Evolutionary conservation across 2,888 invertebrate genomes (phyloP).

Genomic region (Cremastinae sp.): DNA sequence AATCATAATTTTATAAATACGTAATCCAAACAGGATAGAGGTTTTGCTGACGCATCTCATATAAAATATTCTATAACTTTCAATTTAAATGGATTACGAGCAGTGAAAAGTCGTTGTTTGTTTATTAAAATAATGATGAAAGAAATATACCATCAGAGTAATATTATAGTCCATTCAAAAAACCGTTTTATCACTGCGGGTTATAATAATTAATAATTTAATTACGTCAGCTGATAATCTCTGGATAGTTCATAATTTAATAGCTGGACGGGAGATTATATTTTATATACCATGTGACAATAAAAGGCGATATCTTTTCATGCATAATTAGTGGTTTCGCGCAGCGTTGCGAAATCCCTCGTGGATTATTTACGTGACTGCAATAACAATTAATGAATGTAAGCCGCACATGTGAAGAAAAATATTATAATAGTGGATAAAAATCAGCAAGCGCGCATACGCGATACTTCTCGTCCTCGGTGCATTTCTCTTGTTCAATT

Average conservation of each 20-base stretch:
- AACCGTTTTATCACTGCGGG: not conserved
- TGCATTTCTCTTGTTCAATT: conserved; percentile 22
- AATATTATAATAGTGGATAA: conserved; percentile 4
- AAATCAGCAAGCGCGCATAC: not conserved
- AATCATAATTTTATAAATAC: too few relatives aligned
- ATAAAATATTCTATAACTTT: too few relatives aligned
- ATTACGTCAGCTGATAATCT: conserved; percentile 1
- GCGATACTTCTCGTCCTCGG: conserved; percentile 7
- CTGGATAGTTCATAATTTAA: not conserved
- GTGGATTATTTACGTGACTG: conserved; percentile 19
- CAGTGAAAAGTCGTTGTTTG: too few relatives aligned
- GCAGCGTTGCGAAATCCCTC: conserved; percentile 6
- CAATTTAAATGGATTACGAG: too few relatives aligned
- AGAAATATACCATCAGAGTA: not conserved
- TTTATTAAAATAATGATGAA: not conserved
- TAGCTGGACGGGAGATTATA: conserved; percentile 6
- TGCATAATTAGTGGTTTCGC: conserved; percentile 21
- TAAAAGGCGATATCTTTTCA: conserved; percentile 5
- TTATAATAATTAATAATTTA: conserved; percentile 4
- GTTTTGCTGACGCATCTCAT: too few relatives aligned
- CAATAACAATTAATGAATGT: conserved; percentile 27
- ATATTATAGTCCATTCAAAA: not conserved
- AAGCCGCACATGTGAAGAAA: conserved; percentile 7
- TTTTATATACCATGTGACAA: conserved; percentile 27
- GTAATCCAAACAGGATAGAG: too few relatives aligned